Percentiles rank a stretch among this genome's conserved stretches.
phyloP scores from a whole-genome alignment of 2,797 vertebrate species.

The Falco novaeseelandiae region DNA sequence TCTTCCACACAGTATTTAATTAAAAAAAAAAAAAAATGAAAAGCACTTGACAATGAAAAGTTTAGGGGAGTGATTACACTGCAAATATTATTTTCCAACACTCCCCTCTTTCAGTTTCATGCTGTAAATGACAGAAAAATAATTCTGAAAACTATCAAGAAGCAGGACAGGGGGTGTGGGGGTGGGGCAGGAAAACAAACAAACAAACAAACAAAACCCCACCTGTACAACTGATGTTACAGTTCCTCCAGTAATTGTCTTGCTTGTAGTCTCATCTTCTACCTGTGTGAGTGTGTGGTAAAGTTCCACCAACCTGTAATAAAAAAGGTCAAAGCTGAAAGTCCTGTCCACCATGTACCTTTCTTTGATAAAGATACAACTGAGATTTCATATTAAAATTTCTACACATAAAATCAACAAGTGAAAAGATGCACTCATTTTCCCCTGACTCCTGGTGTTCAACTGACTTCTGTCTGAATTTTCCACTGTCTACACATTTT shows the following conservation, averaged over 20 bases:
- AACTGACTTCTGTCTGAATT: neutral
- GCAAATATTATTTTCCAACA: neutral
- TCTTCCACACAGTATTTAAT: neutral
- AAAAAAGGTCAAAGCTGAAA: neutral
- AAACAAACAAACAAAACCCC: accelerated
- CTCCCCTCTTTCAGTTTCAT: neutral
- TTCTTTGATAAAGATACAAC: neutral
- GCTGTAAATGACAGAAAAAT: neutral
- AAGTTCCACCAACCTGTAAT: neutral
- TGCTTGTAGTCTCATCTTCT: neutral
- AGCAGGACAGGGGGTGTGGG: neutral
- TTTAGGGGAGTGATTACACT: neutral
- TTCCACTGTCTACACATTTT: neutral
- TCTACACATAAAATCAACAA: neutral
- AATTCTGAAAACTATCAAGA: neutral
- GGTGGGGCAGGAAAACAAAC: no score
- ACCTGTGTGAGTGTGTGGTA: neutral
- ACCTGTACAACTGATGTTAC: neutral
- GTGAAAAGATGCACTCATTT: neutral
- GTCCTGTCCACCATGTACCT: neutral
- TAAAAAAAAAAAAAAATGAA: neutral
- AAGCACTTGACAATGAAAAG: accelerated
- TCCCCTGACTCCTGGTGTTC: neutral
- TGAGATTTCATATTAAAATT: neutral
- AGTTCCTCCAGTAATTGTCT: neutral